These are phyloP conservation scores for Paracentrotus lividus DNA, from an alignment of 53 echinoderm and acorn worm species.

Conservation along the genomic window DNA sequence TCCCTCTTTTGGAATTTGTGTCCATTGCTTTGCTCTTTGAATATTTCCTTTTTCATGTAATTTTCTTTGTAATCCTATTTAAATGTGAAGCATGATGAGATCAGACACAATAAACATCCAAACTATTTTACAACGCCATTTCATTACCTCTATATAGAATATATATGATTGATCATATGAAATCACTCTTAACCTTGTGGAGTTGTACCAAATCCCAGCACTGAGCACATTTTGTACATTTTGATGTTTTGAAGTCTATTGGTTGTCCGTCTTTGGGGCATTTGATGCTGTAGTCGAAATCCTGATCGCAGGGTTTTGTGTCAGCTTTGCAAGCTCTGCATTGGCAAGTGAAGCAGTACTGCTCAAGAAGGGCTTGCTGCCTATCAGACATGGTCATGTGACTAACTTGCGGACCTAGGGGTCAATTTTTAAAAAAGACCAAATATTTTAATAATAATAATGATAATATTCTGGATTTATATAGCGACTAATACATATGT, in stretches of 20 bases:
- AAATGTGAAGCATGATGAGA: too few species aligned
- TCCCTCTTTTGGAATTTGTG: neutral
- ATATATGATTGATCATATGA: neutral
- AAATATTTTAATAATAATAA: too few species aligned
- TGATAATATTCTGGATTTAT: too few species aligned
- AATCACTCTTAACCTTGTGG: neutral
- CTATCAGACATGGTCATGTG: conserved; percentile 82
- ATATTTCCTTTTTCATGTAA: too few species aligned
- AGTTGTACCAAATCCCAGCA: neutral
- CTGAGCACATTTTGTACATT: neutral
- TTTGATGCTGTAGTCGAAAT: neutral
- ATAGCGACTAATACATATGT: too few species aligned
- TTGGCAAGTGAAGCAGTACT: conserved; percentile 90
- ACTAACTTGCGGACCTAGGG: conserved; percentile 88
- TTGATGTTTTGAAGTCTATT: neutral
- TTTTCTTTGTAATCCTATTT: too few species aligned
- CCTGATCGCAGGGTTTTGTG: neutral
- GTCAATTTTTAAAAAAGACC: too few species aligned
- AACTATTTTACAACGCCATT: too few species aligned
- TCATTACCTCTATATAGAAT: too few species aligned
- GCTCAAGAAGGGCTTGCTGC: conserved; percentile 78
- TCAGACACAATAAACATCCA: too few species aligned
- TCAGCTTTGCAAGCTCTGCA: conserved; percentile 78
- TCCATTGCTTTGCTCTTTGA: too few species aligned
- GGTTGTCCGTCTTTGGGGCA: conserved; percentile 71